These are phyloP conservation scores for Ameiurus melas DNA, from an alignment of 2,113 vertebrate genomes.

Conservation along the genomic window DNA sequence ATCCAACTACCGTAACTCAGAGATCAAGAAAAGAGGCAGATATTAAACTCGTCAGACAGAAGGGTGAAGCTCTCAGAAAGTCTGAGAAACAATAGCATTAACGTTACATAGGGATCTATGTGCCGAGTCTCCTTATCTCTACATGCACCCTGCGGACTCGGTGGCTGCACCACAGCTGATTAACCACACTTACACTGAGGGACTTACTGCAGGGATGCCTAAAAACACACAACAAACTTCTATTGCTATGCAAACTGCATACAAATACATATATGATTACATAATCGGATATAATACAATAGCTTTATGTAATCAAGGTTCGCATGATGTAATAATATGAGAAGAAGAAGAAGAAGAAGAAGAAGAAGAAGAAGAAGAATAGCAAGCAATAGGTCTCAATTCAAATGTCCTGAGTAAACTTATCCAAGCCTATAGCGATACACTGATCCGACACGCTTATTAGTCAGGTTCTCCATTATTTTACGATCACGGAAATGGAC, in stretches of 20 bases:
- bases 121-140: conserved; percentile 11
- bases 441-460: neutral
- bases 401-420: neutral
- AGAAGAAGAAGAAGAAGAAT: neutral
- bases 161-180: conserved; percentile 29
- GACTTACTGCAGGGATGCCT: neutral
- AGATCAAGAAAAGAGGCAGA: neutral
- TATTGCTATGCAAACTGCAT: neutral
- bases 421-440: neutral
- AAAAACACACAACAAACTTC: neutral
- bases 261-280: no score
- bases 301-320: neutral
- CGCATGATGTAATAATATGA: neutral
- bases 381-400: neutral
- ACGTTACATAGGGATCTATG: neutral
- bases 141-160: neutral
- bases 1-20: conserved; percentile 10
- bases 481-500: no score
- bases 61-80: neutral
- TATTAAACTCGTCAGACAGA: neutral
- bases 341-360: neutral
- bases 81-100: neutral
- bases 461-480: neutral
- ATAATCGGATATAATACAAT: neutral
- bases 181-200: neutral